A percentile compares a stretch with the other conserved stretches of the same genome.
Evolutionary conservation across 2,888 invertebrate genomes (phyloP).

Genomic region (Eupelmus urozonus): DNA sequence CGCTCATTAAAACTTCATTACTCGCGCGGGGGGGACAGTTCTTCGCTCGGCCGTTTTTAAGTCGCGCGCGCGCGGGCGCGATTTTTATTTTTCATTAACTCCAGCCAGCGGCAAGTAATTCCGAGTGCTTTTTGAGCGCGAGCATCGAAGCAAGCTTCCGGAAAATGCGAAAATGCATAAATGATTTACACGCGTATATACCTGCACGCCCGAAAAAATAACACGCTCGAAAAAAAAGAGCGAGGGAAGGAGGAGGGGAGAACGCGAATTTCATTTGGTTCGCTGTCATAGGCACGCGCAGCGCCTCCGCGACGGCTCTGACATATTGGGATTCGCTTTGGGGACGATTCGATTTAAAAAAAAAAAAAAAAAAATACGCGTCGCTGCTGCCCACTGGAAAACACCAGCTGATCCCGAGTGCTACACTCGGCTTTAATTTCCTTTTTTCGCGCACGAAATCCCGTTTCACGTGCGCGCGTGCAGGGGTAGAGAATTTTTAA

Average conservation of each 20-base stretch:
- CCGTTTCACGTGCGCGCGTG: constrained; percentile 9
- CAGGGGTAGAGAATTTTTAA: constrained; percentile 14
- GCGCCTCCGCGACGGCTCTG: constrained; percentile 40
- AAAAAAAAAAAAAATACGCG: constrained; percentile 36
- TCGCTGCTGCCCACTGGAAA: background rate
- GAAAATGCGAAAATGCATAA: constrained; percentile 52
- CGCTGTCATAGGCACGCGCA: constrained; percentile 59
- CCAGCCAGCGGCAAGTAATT: constrained; percentile 7
- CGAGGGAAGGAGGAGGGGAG: background rate
- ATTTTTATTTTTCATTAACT: constrained; percentile 56
- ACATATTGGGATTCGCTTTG: constrained; percentile 61
- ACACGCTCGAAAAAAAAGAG: background rate
- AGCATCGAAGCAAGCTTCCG: constrained; percentile 20
- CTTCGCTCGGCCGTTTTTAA: constrained; percentile 3
- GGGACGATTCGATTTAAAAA: constrained; percentile 57
- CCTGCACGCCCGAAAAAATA: background rate
- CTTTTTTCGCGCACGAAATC: constrained; percentile 20
- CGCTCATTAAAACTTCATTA: constrained; percentile 54
- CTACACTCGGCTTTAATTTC: constrained; percentile 44
- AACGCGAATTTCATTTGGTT: constrained; percentile 63
- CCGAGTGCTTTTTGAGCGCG: constrained; percentile 1
- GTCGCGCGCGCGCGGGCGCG: background rate
- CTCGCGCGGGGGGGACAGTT: background rate
- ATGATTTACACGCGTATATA: constrained; percentile 36
- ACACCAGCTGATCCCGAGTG: constrained; percentile 34